These are phyloP conservation scores for Ataeniobius toweri DNA, from an alignment of 2,797 vertebrate genomes.

Conservation along the genomic window DNA sequence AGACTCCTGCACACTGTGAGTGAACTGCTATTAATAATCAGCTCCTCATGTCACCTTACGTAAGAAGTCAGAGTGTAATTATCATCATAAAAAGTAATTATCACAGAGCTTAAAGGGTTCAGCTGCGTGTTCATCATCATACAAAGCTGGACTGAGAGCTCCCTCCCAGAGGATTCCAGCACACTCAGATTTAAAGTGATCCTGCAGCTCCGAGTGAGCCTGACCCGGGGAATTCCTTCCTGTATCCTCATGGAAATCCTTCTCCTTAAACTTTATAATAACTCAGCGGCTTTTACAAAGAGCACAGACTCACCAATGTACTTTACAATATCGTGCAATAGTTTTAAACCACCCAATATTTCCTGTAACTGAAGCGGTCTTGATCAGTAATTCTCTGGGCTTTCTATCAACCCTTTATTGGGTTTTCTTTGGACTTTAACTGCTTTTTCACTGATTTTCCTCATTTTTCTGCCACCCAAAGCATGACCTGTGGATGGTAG, in stretches of 20 bases:
- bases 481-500: neutral
- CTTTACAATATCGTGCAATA: neutral
- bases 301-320: neutral
- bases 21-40: conserved; percentile 22
- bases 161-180: neutral
- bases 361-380: neutral
- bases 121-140: neutral
- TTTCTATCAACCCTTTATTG: neutral
- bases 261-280: neutral
- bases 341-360: neutral
- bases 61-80: conserved; percentile 17
- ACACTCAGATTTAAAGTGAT: too few relatives aligned
- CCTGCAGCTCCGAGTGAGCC: neutral
- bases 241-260: neutral
- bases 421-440: neutral
- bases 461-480: neutral
- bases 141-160: neutral
- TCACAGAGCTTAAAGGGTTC: neutral
- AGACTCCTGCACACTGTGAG: neutral
- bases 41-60: conserved; percentile 8
- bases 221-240: conserved; percentile 3
- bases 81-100: neutral
- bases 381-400: neutral
- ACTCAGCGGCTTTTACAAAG: neutral
- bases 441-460: neutral